Conservation (phyloP, 2,888 invertebrate species). For the Drosophila quinaria region DNA sequence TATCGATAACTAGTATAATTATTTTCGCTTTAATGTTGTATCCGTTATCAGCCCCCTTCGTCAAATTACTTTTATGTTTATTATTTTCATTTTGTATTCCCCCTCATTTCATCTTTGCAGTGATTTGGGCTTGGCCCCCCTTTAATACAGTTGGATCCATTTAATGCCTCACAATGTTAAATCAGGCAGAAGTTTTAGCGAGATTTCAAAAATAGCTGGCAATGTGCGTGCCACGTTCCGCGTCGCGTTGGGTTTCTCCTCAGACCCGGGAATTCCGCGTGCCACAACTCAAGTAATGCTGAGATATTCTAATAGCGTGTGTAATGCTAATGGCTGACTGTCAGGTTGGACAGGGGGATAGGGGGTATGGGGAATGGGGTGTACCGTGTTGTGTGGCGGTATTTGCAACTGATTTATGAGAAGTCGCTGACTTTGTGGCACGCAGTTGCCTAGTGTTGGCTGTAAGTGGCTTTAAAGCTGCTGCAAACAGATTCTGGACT, state of each 20-base stretch:
- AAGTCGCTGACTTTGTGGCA: slow-evolving; percentile 41
- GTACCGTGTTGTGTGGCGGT: slow-evolving; percentile 27
- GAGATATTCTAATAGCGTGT: slow-evolving; percentile 79
- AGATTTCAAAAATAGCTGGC: slow-evolving; percentile 71
- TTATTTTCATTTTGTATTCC: slow-evolving; percentile 64
- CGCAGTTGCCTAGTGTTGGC: slow-evolving; percentile 12
- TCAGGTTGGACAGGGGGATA: background rate
- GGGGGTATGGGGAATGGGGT: slow-evolving; percentile 1
- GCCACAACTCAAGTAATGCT: slow-evolving; percentile 62
- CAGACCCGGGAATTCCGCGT: slow-evolving; percentile 25
- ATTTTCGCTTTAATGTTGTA: background rate
- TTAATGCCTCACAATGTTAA: slow-evolving; percentile 64
- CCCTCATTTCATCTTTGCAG: slow-evolving; percentile 42
- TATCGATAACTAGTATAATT: slow-evolving; percentile 2
- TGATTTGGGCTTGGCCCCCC: slow-evolving; percentile 14
- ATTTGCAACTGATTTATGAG: slow-evolving; percentile 71
- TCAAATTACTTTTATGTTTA: slow-evolving; percentile 50
- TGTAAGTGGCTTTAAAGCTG: slow-evolving; percentile 29
- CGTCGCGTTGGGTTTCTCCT: background rate
- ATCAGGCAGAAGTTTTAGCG: slow-evolving; percentile 74
- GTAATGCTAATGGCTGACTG: slow-evolving; percentile 75
- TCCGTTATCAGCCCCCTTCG: background rate
- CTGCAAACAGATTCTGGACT: background rate
- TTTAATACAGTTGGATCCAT: slow-evolving; percentile 23
- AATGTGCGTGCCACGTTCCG: slow-evolving; percentile 54